Conservation (phyloP, 2,888 invertebrate genomes). For the Scaptomyza cyrtandrae region DNA sequence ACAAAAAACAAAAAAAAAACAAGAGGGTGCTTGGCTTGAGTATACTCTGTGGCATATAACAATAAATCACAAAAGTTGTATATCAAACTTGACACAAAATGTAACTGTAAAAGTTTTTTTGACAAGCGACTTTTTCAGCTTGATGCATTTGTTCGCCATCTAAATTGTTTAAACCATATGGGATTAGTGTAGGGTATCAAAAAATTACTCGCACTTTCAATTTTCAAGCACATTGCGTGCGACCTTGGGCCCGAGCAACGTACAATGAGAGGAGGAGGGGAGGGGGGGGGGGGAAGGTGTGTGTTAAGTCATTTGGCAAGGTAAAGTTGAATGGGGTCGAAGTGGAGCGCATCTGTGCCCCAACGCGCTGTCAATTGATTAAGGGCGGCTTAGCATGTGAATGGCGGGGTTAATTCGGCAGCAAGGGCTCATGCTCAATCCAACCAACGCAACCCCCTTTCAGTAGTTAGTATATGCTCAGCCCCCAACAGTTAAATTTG, state of each 20-base stretch:
- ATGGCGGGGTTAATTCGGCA: conserved; percentile 63
- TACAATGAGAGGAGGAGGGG: neutral
- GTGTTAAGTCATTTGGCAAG: neutral
- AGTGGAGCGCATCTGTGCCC: conserved; percentile 12
- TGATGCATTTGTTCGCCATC: too few relatives aligned
- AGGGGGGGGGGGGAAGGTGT: too few relatives aligned
- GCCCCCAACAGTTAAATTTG: conserved; percentile 4
- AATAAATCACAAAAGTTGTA: neutral
- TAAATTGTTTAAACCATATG: too few relatives aligned
- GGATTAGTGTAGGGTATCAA: neutral
- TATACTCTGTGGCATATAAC: conserved; percentile 2
- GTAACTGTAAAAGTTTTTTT: too few relatives aligned
- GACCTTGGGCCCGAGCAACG: conserved; percentile 29
- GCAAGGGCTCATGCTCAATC: conserved; percentile 36
- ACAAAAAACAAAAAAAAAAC: neutral
- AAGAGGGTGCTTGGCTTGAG: neutral
- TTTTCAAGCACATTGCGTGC: conserved; percentile 47
- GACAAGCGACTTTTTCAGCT: too few relatives aligned
- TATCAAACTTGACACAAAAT: too few relatives aligned
- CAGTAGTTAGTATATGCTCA: neutral
- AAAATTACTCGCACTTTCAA: conserved; percentile 46
- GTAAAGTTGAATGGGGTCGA: neutral
- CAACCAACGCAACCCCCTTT: conserved; percentile 1
- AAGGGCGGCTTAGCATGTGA: conserved; percentile 69
- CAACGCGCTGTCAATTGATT: conserved; percentile 57